Conservation (phyloP, 2,888 invertebrate species). For the Slavum lentiscoides region DNA sequence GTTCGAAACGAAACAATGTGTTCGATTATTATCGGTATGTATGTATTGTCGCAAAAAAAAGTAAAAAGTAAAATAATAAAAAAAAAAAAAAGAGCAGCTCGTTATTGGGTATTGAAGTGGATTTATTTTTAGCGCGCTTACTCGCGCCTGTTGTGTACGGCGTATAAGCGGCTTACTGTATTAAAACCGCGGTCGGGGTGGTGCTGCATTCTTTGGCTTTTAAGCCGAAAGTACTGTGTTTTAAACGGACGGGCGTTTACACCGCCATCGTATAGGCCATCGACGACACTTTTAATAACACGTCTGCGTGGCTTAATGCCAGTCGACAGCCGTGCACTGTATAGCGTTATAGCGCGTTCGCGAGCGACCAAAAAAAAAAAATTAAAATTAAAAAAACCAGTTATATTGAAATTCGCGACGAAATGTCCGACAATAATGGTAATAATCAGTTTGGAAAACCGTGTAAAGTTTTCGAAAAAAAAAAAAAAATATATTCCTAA, state of each 20-base stretch:
- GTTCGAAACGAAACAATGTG: too few species aligned
- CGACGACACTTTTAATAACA: conserved; percentile 44
- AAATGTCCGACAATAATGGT: too few species aligned
- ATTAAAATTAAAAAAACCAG: too few species aligned
- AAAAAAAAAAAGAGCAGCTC: background rate
- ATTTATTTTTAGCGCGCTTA: conserved; percentile 19
- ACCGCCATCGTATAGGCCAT: background rate
- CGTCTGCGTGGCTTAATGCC: conserved; percentile 25
- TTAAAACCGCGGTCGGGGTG: conserved; percentile 11
- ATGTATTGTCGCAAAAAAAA: too few species aligned
- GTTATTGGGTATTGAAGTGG: conserved; percentile 19
- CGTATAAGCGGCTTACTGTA: conserved; percentile 32
- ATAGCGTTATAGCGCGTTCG: too few species aligned
- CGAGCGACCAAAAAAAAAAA: too few species aligned
- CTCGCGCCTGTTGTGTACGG: background rate
- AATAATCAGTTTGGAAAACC: too few species aligned
- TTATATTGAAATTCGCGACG: too few species aligned
- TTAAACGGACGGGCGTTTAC: background rate
- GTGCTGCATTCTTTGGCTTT: conserved; percentile 37
- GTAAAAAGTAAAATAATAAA: background rate
- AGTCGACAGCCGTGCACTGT: conserved; percentile 13
- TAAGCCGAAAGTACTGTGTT: conserved; percentile 27
- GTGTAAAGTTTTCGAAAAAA: too few species aligned
- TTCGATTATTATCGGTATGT: background rate
- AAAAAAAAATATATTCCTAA: too few species aligned